Base-by-base conservation (phyloP, 2,888 invertebrate genomes). In the Pasiphila rectangulata region DNA sequence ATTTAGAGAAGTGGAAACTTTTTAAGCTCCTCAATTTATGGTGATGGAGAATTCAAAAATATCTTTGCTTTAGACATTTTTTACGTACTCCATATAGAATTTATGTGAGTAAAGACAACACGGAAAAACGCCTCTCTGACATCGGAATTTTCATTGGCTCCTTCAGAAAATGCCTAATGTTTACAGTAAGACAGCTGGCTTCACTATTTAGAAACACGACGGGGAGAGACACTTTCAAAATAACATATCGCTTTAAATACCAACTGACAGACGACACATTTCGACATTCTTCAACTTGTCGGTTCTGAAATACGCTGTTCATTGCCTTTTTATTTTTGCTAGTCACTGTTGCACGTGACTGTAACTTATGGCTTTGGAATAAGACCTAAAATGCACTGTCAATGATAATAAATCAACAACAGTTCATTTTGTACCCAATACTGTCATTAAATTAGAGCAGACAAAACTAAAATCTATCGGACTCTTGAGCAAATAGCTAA, bases 181-280 rank as follows among this genome's bases (percentile, higher is more conserved):
- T 79, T 71, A 77, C 69, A 72, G 59, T 67, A 45, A 69, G 78
- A 76, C 84, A 83, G 83, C 86, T 83, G 82, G 72, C 67, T 75
- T 69, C 65, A 75, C 79, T 82, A 82, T 83, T 83, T 80, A 75
- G 81, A 82, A 76, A 79, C 75, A 75, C 72, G 75, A 75, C 75
- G 63, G 32, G 27, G 59, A 63, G 63, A 66, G 75, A 73, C 79
- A 75, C 78, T 78, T 83, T 69, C 75, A 75, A 75, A 84, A 83
- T 83, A 87, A 87, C 86, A 86, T 85, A 87, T 87, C 81, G 85
- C 75, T 84, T 81, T 88, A 87, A 88, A 88, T 80, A 76, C 82
- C 87, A 72, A 85, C 77, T 87, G 88, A 88, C 88, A 88, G 87
- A 82, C 85, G 88, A 88, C 88, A 88, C 87, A 84, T 88, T 85